Evolutionary conservation across 2,113 vertebrate species (phyloP).

Genomic region (Mesembrinibis cayennensis): DNA sequence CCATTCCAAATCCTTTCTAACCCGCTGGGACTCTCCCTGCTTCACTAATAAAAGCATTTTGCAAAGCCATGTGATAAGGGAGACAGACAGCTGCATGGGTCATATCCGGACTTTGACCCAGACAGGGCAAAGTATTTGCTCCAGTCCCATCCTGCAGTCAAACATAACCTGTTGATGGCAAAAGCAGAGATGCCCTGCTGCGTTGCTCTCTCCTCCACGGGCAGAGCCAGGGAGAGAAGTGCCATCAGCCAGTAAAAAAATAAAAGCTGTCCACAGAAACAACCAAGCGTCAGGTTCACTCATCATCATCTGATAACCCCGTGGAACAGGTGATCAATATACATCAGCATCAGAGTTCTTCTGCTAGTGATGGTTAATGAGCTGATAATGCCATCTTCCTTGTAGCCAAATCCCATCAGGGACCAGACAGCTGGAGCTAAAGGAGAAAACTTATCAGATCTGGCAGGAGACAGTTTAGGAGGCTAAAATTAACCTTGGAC

Average conservation of each 20-base stretch:
- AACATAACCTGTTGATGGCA: neutral
- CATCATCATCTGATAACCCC: constrained; percentile 55
- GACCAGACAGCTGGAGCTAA: constrained; percentile 56
- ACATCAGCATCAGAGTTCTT: constrained; percentile 66
- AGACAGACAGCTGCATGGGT: neutral
- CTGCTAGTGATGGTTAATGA: constrained; percentile 67
- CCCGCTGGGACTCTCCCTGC: neutral
- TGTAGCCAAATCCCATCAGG: constrained; percentile 64
- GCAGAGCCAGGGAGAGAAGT: neutral
- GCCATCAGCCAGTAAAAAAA: neutral
- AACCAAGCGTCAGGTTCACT: constrained; percentile 44
- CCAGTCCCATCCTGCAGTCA: neutral
- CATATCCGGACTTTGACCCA: neutral
- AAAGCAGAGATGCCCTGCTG: neutral
- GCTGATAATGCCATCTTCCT: constrained; percentile 66
- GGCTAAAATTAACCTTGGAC: constrained; percentile 72
- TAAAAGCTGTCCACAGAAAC: constrained; percentile 44
- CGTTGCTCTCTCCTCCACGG: neutral
- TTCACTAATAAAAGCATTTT: neutral
- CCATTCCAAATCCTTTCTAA: neutral
- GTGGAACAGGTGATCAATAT: constrained; percentile 68
- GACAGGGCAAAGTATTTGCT: neutral
- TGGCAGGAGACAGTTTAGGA: constrained; percentile 67
- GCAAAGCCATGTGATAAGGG: neutral
- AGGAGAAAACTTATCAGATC: constrained; percentile 62